Percentiles rank a stretch among this genome's conserved stretches.
Evolutionary conservation across 92 coral and sea anemone species (phyloP).

Genomic region (Heliopora coerulea): DNA sequence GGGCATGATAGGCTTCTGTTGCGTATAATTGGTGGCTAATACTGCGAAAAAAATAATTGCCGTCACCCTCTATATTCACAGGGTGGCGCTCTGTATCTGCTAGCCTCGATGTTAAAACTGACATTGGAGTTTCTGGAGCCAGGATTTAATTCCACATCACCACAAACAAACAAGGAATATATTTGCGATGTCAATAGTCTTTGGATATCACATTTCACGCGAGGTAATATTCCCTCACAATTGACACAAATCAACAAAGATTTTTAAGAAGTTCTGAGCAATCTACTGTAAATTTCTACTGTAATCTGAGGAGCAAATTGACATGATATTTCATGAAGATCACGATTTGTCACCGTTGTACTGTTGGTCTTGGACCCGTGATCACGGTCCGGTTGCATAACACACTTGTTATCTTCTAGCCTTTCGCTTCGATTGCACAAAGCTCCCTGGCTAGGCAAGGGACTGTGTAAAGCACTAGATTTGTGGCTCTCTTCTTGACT

Average conservation of each 20-base stretch:
- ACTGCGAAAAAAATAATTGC: too few relatives aligned
- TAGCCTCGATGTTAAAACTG: too few relatives aligned
- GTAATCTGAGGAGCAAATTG: conserved; percentile 17
- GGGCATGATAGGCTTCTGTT: too few relatives aligned
- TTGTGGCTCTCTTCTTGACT: not conserved
- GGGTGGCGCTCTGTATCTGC: too few relatives aligned
- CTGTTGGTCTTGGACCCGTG: conserved; percentile 26
- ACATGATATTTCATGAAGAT: conserved; percentile 20
- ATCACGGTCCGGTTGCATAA: conserved; percentile 12
- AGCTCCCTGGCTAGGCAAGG: too few relatives aligned
- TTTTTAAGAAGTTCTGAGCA: too few relatives aligned
- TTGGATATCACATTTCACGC: not conserved
- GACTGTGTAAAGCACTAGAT: too few relatives aligned
- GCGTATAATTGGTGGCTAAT: too few relatives aligned
- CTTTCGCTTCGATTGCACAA: not conserved
- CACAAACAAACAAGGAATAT: not conserved
- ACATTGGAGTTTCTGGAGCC: not conserved
- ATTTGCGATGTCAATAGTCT: not conserved
- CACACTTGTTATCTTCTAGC: conserved; percentile 8
- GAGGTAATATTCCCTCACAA: conserved; percentile 7
- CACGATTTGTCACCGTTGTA: conserved; percentile 18
- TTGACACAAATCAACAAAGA: conserved; percentile 13
- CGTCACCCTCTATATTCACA: too few relatives aligned
- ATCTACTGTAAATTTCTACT: too few relatives aligned
- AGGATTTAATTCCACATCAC: not conserved